Percentiles rank a stretch among this genome's conserved stretches.
phyloP scores from a whole-genome alignment of 2,888 invertebrate genomes.

The Limulus polyphemus region DNA sequence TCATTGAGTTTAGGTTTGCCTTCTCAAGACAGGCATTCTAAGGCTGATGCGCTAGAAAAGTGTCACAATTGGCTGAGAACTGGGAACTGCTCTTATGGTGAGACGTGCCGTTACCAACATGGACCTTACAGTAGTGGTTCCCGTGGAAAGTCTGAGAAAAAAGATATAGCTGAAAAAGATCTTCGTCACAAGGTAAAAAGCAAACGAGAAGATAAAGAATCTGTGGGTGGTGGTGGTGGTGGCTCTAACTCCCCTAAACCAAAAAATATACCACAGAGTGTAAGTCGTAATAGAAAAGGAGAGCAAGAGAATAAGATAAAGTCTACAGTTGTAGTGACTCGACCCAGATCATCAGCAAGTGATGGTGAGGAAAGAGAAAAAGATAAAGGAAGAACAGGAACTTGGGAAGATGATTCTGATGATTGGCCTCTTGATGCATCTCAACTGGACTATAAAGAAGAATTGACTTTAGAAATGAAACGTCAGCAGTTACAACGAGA shows the following conservation, averaged over 20 bases:
- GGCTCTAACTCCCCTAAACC: conserved; percentile 1
- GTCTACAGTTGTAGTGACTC: conserved; percentile 27
- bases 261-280: background rate
- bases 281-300: conserved; percentile 11
- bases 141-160: conserved; percentile 1
- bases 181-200: conserved; percentile 17
- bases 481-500: conserved; percentile 61
- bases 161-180: conserved; percentile 18
- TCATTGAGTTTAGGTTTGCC: conserved; percentile 12
- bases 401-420: conserved; percentile 21
- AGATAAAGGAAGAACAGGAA: conserved; percentile 13
- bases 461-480: conserved; percentile 61
- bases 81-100: conserved; percentile 23
- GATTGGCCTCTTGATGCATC: conserved; percentile 19
- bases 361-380: conserved; percentile 2
- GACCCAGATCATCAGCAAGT: conserved; percentile 15
- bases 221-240: background rate
- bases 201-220: conserved; percentile 14
- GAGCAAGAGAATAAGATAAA: conserved; percentile 27
- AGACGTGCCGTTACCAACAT: conserved; percentile 24
- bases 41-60: conserved; percentile 11
- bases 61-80: conserved; percentile 24
- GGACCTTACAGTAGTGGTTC: conserved; percentile 1
- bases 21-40: conserved; percentile 5
- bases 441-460: conserved; percentile 63